Conservation (phyloP, 2,888 invertebrate species). For the Drosophila dives region DNA sequence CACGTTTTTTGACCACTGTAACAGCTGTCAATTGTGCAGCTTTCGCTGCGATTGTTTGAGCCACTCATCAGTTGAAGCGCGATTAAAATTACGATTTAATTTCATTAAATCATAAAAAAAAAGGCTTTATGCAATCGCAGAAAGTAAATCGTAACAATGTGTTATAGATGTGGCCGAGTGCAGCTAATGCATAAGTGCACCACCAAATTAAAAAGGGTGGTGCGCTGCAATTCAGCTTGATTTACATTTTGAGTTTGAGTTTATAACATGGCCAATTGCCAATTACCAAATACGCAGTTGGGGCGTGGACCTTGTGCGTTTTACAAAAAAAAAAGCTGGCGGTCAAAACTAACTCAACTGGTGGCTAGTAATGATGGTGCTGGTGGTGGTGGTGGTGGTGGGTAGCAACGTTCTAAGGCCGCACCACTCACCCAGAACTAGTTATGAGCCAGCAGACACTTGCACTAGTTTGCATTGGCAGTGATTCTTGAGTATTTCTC, state of each 20-base stretch:
- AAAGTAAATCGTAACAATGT: slow-evolving; percentile 34
- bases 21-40: slow-evolving; percentile 51
- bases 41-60: slow-evolving; percentile 54
- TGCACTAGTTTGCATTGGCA: slow-evolving; percentile 46
- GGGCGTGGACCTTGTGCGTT: slow-evolving; percentile 35
- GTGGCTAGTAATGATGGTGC: slow-evolving; percentile 6
- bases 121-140: slow-evolving; percentile 65
- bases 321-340: slow-evolving; percentile 15
- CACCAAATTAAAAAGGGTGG: slow-evolving; percentile 10
- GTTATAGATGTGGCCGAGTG: slow-evolving; percentile 21
- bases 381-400: background rate
- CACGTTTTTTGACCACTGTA: slow-evolving; percentile 45
- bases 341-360: slow-evolving; percentile 23
- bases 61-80: slow-evolving; percentile 50
- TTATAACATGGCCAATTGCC: slow-evolving; percentile 33
- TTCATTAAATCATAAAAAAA: slow-evolving; percentile 79
- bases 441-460: slow-evolving; percentile 8
- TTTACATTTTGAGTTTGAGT: background rate
- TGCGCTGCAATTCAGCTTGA: slow-evolving; percentile 1
- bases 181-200: slow-evolving; percentile 46
- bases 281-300: slow-evolving; percentile 17
- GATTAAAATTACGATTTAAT: slow-evolving; percentile 77
- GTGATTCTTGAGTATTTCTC: slow-evolving; percentile 26
- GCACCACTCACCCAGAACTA: slow-evolving; percentile 32
- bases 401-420: slow-evolving; percentile 48